Percentiles rank a stretch among this genome's conserved stretches.
phyloP scores from a whole-genome alignment of 2,888 invertebrate genomes.

The Calliscelio sp. region DNA sequence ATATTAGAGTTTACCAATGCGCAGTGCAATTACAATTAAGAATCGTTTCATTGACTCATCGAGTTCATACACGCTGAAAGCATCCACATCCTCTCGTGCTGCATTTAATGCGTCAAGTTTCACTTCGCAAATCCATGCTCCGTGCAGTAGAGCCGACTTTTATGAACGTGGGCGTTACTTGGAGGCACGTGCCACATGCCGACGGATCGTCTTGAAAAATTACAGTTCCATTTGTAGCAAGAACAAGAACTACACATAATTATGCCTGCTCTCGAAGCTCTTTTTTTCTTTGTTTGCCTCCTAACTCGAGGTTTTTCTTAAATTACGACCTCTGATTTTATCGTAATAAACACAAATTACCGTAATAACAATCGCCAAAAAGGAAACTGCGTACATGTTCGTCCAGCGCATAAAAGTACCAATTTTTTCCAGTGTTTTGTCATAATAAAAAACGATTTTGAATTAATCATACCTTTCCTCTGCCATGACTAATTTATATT shows the following conservation, averaged over 20 bases:
- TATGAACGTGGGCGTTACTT: constrained; percentile 72
- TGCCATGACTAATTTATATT: background rate
- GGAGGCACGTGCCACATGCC: constrained; percentile 71
- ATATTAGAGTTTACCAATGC: constrained; percentile 72
- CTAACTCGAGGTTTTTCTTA: background rate
- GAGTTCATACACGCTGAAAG: constrained; percentile 55
- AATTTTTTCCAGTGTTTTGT: too few relatives aligned
- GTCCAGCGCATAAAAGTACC: background rate
- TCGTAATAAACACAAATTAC: constrained; percentile 29
- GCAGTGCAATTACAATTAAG: constrained; percentile 72
- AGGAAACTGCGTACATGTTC: constrained; percentile 1
- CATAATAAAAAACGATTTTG: background rate
- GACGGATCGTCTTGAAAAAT: constrained; percentile 70
- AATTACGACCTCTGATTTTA: constrained; percentile 11
- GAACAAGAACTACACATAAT: constrained; percentile 43
- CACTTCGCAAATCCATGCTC: constrained; percentile 84
- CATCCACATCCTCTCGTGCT: constrained; percentile 80
- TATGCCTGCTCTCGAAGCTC: constrained; percentile 4
- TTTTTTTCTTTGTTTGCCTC: constrained; percentile 33
- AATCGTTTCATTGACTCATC: constrained; percentile 72
- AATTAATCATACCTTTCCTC: background rate
- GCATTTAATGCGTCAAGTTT: constrained; percentile 82
- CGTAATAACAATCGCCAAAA: background rate
- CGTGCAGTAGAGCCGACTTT: constrained; percentile 73
- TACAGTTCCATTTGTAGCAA: constrained; percentile 58